Base-by-base conservation (phyloP, 2,888 invertebrate genomes). In the Drosophila fungiperda region DNA sequence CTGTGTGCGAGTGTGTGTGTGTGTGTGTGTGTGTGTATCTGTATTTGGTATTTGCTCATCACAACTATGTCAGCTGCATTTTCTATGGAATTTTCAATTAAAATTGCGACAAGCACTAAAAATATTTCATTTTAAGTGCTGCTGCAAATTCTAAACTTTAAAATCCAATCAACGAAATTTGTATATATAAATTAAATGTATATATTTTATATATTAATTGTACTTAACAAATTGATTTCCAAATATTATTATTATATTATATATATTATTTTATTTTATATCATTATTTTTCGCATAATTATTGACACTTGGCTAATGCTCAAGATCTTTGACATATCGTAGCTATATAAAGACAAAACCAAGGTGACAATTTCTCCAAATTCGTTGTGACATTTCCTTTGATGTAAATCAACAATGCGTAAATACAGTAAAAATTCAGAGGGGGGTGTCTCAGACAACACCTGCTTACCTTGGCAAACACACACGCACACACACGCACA, bases 351-450 rank as follows among this genome's bases (percentile, higher is more conserved):
- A 32, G 32, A 38, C n/a, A 48, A 33, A 54, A 36, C 36, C 35
- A 45, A 36, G 35, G n/a, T 53, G 67, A 17, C 40, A 73, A 32
- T 42, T 50, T 45, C 23, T 8, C 3, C 58, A 50, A 49, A 40
- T 52, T 42, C 26, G 53, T 49, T 76, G 29, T 23, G 60, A 66
- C 63, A 58, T 70, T 69, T 63, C 33, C 63, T 80, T 66, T 76
- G 70, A 76, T 63, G 62, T 76, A 80, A 80, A 69, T 76, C 64
- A 69, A 77, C 69, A 80, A 80, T 75, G 80, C 80, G 76, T 77
- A 68, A 62, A 76, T 79, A 75, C 59, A 76, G 62, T 53, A 61
- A 20, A 58, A 64, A 64, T 64, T 68, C 74, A 78, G 49, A 38
- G 49, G 54, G 54, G 26, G 26, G 1, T 68, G 71, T 49, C 59